Percentiles rank a stretch among this genome's conserved stretches.
phyloP scores from a whole-genome alignment of 2,797 vertebrate species.

The Benthosema pterotum region DNA sequence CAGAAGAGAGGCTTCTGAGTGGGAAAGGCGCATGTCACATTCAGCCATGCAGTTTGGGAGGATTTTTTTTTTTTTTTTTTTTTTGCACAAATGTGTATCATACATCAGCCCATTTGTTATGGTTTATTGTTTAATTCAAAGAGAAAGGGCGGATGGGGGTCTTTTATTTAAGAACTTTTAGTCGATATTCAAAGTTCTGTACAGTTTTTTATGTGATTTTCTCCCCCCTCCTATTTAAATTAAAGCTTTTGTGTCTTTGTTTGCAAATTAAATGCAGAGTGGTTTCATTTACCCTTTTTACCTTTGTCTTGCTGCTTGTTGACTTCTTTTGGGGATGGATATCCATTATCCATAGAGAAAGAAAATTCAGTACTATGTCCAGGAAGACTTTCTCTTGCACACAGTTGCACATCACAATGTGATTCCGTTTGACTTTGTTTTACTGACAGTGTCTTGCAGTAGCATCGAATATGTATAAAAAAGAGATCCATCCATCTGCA shows the following conservation, averaged over 20 bases:
- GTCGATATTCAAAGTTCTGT: constrained; percentile 82
- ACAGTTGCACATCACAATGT: too few species aligned
- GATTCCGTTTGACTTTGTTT: too few species aligned
- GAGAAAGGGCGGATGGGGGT: constrained; percentile 49
- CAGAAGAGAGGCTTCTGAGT: constrained; percentile 40
- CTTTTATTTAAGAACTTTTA: constrained; percentile 83
- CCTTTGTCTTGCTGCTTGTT: background rate
- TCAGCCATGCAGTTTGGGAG: constrained; percentile 71
- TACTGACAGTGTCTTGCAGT: too few species aligned
- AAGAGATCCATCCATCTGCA: too few species aligned
- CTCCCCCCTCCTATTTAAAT: constrained; percentile 81
- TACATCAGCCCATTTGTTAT: constrained; percentile 73
- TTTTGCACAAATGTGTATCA: constrained; percentile 82
- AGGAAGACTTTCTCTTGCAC: too few species aligned
- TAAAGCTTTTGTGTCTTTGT: constrained; percentile 85
- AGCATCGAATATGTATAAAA: too few species aligned
- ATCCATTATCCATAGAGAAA: too few species aligned
- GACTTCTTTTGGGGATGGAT: background rate
- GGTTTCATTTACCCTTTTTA: constrained; percentile 23
- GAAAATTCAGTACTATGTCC: too few species aligned
- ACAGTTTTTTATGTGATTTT: constrained; percentile 78
- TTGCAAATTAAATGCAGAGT: constrained; percentile 66
- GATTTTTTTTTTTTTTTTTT: constrained; percentile 67
- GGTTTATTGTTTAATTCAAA: constrained; percentile 57
- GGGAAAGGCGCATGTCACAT: constrained; percentile 54